Evolutionary conservation across 2,113 vertebrate species (phyloP).

Genomic region (Chrysochloris asiatica): DNA sequence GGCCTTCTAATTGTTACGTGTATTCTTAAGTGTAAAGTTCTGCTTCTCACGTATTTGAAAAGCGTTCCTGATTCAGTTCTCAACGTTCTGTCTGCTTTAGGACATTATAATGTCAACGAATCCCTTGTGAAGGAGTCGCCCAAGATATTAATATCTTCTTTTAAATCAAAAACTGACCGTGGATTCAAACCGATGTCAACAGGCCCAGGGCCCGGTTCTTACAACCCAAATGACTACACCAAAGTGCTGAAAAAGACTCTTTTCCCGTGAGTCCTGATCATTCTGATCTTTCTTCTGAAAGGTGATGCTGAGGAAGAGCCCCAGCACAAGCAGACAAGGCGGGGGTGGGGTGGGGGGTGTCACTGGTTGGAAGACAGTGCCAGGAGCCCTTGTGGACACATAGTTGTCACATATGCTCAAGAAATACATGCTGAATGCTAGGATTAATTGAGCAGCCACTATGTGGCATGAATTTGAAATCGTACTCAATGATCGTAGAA

Average conservation of each 20-base stretch:
- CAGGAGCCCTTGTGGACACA: background rate
- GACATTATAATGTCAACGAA: slow-evolving; percentile 83
- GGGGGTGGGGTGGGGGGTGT: background rate
- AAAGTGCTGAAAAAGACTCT: slow-evolving; percentile 70
- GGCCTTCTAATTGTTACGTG: background rate
- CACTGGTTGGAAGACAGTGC: background rate
- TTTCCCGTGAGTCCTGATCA: slow-evolving; percentile 79
- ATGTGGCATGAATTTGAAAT: background rate
- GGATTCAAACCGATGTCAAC: slow-evolving; percentile 28
- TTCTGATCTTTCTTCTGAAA: background rate
- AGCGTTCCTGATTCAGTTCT: background rate
- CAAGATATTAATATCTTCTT: slow-evolving; percentile 82
- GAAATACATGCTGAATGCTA: background rate
- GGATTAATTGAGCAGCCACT: background rate
- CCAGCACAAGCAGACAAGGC: background rate
- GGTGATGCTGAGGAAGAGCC: background rate
- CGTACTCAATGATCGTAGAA: background rate
- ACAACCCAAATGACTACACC: slow-evolving; percentile 77
- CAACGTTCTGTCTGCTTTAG: slow-evolving; percentile 75
- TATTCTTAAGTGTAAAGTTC: background rate
- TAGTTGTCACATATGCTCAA: background rate
- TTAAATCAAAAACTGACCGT: slow-evolving; percentile 82
- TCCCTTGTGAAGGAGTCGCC: slow-evolving; percentile 79
- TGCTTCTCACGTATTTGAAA: background rate
- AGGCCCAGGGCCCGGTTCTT: slow-evolving; percentile 84